A percentile compares a stretch with the other conserved stretches of the same genome.
Conservation (phyloP, 2,888 invertebrate genomes). For the Tetragonisca angustula region DNA sequence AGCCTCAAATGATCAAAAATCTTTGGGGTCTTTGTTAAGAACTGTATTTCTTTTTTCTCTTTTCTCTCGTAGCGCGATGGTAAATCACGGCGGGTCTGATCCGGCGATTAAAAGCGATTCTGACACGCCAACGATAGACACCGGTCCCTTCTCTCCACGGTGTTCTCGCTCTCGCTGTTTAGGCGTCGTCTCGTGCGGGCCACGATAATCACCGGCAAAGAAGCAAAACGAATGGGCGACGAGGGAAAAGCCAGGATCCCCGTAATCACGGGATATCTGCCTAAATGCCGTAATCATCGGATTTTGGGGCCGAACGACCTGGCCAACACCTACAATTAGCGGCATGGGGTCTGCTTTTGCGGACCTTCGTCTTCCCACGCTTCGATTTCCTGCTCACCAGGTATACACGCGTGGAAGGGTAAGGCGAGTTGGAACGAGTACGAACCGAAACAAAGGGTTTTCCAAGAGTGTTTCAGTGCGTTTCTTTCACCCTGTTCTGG, state of each 20-base stretch:
- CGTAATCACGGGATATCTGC: slow-evolving; percentile 73
- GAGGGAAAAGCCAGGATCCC: slow-evolving; percentile 51
- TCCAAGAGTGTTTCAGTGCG: not conserved
- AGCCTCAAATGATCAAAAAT: too few relatives aligned
- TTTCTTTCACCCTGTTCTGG: slow-evolving; percentile 11
- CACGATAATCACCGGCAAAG: slow-evolving; percentile 25
- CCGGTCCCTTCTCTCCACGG: slow-evolving; percentile 48
- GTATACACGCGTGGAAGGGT: slow-evolving; percentile 32
- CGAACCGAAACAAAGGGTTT: slow-evolving; percentile 49
- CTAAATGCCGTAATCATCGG: slow-evolving; percentile 78
- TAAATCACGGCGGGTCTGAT: slow-evolving; percentile 47
- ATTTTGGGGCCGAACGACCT: slow-evolving; percentile 67
- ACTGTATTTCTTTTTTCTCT: not conserved
- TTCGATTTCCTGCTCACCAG: slow-evolving; percentile 52
- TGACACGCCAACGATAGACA: slow-evolving; percentile 33
- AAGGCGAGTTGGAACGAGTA: slow-evolving; percentile 24
- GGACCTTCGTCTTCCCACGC: slow-evolving; percentile 68
- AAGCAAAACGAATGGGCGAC: slow-evolving; percentile 26
- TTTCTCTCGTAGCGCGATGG: not conserved
- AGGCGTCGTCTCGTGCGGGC: slow-evolving; percentile 57
- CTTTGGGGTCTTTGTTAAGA: not conserved
- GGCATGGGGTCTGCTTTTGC: slow-evolving; percentile 56
- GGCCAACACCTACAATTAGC: slow-evolving; percentile 79
- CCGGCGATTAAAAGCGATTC: slow-evolving; percentile 55
- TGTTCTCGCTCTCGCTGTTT: slow-evolving; percentile 26